Base-by-base conservation (phyloP, 2,113 vertebrate species). In the Bufo gargarizans region DNA sequence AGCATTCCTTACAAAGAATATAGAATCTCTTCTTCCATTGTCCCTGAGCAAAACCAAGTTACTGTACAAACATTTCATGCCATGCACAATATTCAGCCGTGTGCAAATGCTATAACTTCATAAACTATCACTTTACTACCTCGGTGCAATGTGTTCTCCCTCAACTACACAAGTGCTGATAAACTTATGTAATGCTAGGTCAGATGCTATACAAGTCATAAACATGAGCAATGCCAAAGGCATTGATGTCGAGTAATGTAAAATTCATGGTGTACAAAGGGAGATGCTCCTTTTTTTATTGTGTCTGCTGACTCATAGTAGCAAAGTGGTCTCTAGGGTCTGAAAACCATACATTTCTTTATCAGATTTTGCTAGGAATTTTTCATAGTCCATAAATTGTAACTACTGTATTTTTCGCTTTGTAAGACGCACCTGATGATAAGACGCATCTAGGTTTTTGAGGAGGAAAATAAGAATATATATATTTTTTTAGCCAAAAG, bases 81-180 rank as follows among this genome's bases (percentile, higher is more conserved):
- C 10, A 47, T 47, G 5, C n/a, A 74, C 71, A 74, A 49, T 74
- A 19, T 49, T 49, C 16, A 49, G 71, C 43, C 71, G 49, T 74
- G 71, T 74, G 45, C 13, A 49, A 47, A 47, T 1, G 43, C 45
- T 17, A 49, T 74, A 49, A 74, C 43, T 19, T 74, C 43, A 49
- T 9, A 74, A 47, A 74, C 71, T 47, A 74, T 74, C 71, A 74
- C 71, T 6, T 74, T 74, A 74, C 71, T 74, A 74, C 71, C 71
- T 47, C 71, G 7, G 43, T 19, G 71, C 71, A 49, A 19, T 17
- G 45, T 6, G 16, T 74, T 49, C 49, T 74, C 71, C 71, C 71
- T 74, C 17, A 74, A 74, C 71, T 74, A 74, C 16, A 74, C 71
- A 49, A 74, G 14, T 16, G 19, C 2, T 74, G 71, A 49, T 74